Conservation (phyloP, 1,140 invertebrate species). For the Pachyrhynchus sulphureomaculatus region DNA sequence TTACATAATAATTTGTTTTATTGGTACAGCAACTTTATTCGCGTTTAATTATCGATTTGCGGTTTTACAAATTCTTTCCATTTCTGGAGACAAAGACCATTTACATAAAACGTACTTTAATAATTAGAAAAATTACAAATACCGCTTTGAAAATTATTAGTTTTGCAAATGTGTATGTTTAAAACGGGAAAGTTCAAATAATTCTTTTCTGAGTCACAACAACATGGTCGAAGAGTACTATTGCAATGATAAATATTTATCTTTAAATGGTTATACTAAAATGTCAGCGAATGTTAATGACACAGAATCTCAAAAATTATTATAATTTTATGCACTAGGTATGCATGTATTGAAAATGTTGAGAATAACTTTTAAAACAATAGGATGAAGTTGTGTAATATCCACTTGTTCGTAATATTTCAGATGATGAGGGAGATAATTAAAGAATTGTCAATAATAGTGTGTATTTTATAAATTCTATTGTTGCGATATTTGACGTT, state of each 20-base stretch:
- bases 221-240: too few species aligned
- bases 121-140: not conserved
- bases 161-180: not conserved
- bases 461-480: too few species aligned
- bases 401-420: not conserved
- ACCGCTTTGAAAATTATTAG: conserved; percentile 2
- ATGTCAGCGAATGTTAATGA: conserved; percentile 11
- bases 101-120: not conserved
- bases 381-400: not conserved
- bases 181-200: not conserved
- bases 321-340: not conserved
- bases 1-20: conserved; percentile 5
- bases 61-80: too few species aligned
- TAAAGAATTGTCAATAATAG: too few species aligned
- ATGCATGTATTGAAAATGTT: not conserved
- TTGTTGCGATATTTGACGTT: too few species aligned
- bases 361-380: not conserved
- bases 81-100: too few species aligned
- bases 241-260: not conserved
- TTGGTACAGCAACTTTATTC: too few species aligned
- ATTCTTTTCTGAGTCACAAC: conserved; percentile 3
- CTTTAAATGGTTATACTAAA: not conserved
- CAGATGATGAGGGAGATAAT: not conserved
- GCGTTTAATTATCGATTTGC: too few species aligned
- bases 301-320: not conserved